These are phyloP conservation scores for Tinamus guttatus DNA, from an alignment of 2,113 vertebrate species.

Conservation along the genomic window DNA sequence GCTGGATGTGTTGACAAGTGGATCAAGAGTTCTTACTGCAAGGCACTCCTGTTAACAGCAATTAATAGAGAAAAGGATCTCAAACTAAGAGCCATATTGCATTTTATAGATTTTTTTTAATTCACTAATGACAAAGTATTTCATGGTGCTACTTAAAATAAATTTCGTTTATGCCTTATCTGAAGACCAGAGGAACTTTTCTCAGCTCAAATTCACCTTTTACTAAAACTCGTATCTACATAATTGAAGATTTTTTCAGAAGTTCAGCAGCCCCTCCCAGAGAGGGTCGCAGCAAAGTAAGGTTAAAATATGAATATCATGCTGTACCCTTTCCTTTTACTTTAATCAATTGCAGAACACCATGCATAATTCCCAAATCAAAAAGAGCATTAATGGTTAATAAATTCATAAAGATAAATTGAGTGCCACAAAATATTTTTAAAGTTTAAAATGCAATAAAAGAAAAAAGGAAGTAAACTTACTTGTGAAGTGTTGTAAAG, in stretches of 20 bases:
- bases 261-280: background rate
- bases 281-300: background rate
- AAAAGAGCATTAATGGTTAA: background rate
- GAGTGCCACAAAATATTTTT: background rate
- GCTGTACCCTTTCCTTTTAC: background rate
- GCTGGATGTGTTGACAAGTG: constrained; percentile 94
- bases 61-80: background rate
- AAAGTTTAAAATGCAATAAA: background rate
- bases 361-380: background rate
- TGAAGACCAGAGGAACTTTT: background rate
- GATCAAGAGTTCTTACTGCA: constrained; percentile 93
- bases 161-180: background rate
- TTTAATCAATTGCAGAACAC: background rate
- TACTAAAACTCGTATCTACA: background rate
- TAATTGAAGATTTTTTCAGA: background rate
- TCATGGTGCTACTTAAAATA: background rate
- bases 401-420: background rate
- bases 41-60: constrained; percentile 89
- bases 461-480: constrained; percentile 58
- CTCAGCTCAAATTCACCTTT: background rate
- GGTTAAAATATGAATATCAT: background rate
- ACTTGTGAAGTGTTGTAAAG: constrained; percentile 95
- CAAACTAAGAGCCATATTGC: background rate
- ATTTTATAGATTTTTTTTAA: background rate
- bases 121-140: background rate